Evolutionary conservation across 23 tunicate species (phyloP), one percentile per base, ranked within the genome.

Genomic region (Trididemnum miniatum): DNA sequence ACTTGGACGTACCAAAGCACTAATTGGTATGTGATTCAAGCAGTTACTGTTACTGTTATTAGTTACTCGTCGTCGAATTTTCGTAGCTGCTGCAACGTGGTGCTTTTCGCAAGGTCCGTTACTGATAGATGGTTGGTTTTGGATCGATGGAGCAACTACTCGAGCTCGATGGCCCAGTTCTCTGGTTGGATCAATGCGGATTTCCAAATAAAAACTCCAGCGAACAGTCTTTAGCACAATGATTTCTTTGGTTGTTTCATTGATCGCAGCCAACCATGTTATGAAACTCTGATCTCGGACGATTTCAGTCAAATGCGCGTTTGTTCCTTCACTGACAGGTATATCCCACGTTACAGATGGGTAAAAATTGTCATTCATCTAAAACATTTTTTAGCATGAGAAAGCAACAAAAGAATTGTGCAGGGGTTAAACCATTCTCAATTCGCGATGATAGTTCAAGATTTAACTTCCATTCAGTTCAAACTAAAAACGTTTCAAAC

Each of bases 271-370:
- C 24, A 96, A 73, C 99, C 99, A 96, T 51, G 99, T 96, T 7
- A 95, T 88, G 75, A 96, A 91, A 35, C 96, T 90, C 76, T 95
- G 99, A 66, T 90, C 91, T 2, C 98, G 90, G n/a, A 93, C 93
- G 59, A 93, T 93, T 50, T 86, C 44, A 22, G 98, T 93, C 67
- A 93, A 81, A 71, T 93, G 98, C n/a, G 98, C 98, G 39, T 82
- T 83, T 30, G 98, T 89, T 1, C 99, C 97, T 71, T 96, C 99
- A 79, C 94, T 91, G 1, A 96, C 95, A 1, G 99, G 99, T 51
- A 96, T 89, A 78, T 96, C 99, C 99, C 99, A 96, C 72, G 99
- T 96, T 0, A 96, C 99, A 1, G 99, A 96, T 1, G 99, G 99
- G 52, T 96, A 88, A 71, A 96, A 96, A 80, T 96, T 96, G 90